Percentiles rank a stretch among this genome's conserved stretches.
Evolutionary conservation across 2,113 vertebrate species (phyloP).

Genomic region (Daphoenositta chrysoptera): DNA sequence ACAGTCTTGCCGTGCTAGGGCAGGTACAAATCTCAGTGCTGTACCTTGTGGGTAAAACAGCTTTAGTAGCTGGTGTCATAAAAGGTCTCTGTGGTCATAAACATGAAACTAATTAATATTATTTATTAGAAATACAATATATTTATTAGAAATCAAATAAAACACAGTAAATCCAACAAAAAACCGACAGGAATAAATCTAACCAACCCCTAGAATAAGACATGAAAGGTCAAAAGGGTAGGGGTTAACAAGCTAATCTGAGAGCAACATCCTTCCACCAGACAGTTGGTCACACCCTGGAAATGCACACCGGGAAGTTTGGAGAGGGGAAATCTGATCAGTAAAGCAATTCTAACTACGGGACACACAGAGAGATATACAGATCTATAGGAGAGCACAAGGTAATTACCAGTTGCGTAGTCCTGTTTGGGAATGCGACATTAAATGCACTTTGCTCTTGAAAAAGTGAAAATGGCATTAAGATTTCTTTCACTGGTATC

Average conservation of each 20-base stretch:
- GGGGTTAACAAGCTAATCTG: slow-evolving; percentile 53
- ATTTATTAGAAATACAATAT: too few species aligned
- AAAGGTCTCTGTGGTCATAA: neutral
- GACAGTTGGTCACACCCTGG: slow-evolving; percentile 51
- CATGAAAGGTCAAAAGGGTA: slow-evolving; percentile 42
- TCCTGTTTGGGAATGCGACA: neutral
- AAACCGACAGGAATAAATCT: slow-evolving; percentile 29
- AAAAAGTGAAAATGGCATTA: neutral
- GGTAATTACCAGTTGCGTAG: neutral
- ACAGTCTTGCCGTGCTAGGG: neutral
- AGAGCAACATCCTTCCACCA: slow-evolving; percentile 61
- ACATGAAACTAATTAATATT: neutral
- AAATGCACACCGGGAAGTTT: slow-evolving; percentile 35
- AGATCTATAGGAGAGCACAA: neutral
- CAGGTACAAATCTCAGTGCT: neutral
- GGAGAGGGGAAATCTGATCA: neutral
- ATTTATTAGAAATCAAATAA: neutral
- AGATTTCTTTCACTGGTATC: neutral
- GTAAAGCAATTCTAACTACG: neutral
- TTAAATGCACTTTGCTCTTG: neutral
- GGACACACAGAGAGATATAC: neutral
- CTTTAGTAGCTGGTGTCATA: neutral
- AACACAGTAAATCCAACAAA: neutral
- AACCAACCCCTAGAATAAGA: neutral
- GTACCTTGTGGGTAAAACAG: neutral